Base-by-base conservation (phyloP, 2,888 invertebrate species). In the Atherix ibis region DNA sequence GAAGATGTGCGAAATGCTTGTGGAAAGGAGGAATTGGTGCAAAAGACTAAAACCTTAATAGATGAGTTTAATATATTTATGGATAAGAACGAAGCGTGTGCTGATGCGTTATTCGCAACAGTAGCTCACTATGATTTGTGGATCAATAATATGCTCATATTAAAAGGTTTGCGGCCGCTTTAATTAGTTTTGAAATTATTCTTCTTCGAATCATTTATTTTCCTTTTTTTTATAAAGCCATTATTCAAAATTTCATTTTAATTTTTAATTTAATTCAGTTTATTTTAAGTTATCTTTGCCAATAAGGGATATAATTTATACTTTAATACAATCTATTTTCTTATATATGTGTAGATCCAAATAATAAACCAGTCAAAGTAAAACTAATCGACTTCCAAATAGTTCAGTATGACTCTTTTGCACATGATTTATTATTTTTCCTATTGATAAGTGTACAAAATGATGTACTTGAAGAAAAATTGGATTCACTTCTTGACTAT, bases 361-460 rank as follows among this genome's bases (percentile, higher is more conserved):
- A 45, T 4, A 62, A 62, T 2, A 45, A 49, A 10, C 60, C 67
- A 0, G 48, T 54, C 1, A 59, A 62, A 37, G 49, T 70, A 4
- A 73, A 71, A 51, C 63, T 73, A 28, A 58, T 73, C 1, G 73
- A 73, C 44, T 66, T 71, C 37, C 73, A 73, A 49, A 59, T 70
- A 18, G 65, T 68, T 27, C 48, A 63, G 10, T 68, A 66, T 36
- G 55, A 63, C 22, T 68, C 67, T 5, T 56, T 68, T 4, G 44
- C 62, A 0, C 61, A 65, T 15, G 73, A 73, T 47, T 45, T 73
- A n/a, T 47, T 67, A 2, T 72, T 73, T 41, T 64, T 71, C 32
- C 38, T 73, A 5, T 64, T 67, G 19, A 63, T 68, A 2, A 71
- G 71, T 41, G 60, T 70, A 2, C 53, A 60, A 2, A 52, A 57